These are phyloP conservation scores for Drosophila prostipennis DNA, from an alignment of 2,888 invertebrate species.

Conservation along the genomic window DNA sequence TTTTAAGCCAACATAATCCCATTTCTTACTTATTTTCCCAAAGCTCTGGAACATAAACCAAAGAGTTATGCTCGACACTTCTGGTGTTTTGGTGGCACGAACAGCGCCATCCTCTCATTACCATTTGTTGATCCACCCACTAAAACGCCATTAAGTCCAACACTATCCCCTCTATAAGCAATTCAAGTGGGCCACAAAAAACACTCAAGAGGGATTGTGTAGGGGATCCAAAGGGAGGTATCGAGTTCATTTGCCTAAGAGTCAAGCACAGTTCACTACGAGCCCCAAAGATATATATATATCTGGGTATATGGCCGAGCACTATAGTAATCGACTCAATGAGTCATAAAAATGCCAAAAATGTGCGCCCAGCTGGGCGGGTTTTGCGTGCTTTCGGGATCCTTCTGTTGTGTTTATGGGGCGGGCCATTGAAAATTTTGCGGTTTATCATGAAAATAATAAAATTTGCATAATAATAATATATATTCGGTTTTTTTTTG, in stretches of 20 bases:
- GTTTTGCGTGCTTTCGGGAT: slow-evolving; percentile 33
- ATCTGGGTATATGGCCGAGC: slow-evolving; percentile 50
- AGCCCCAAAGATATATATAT: slow-evolving; percentile 20
- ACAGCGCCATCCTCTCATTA: slow-evolving; percentile 26
- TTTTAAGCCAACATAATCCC: not conserved
- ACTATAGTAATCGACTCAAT: slow-evolving; percentile 78
- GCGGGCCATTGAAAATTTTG: slow-evolving; percentile 67
- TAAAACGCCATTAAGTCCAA: slow-evolving; percentile 34
- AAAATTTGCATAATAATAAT: slow-evolving; percentile 81
- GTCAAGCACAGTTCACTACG: slow-evolving; percentile 36
- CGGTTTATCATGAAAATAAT: slow-evolving; percentile 79
- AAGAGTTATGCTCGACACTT: not conserved
- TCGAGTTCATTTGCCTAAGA: slow-evolving; percentile 50
- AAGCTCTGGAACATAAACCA: not conserved
- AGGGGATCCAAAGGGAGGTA: too few species aligned
- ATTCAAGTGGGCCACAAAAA: slow-evolving; percentile 36
- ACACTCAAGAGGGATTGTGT: slow-evolving; percentile 14
- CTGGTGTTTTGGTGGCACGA: not conserved
- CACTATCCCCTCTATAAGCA: slow-evolving; percentile 32
- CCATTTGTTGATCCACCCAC: slow-evolving; percentile 56
- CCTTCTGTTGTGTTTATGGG: slow-evolving; percentile 49
- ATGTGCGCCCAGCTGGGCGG: slow-evolving; percentile 66
- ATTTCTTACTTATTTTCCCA: not conserved
- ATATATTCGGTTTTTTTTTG: slow-evolving; percentile 37
- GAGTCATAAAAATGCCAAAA: slow-evolving; percentile 79